phyloP scores from a whole-genome alignment of 2,888 invertebrate species.

The Atethmia centrago region DNA sequence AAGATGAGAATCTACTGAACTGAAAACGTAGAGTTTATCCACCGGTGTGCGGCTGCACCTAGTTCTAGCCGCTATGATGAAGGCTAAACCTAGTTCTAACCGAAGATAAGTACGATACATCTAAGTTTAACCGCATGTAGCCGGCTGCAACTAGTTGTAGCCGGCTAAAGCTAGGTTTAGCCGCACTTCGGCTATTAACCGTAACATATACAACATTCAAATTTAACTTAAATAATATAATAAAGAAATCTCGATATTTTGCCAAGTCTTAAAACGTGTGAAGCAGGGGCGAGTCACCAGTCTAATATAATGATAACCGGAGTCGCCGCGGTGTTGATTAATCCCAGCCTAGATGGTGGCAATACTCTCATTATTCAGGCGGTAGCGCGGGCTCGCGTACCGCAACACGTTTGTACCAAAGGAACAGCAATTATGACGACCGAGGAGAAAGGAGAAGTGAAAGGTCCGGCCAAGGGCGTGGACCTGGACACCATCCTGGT shows the following conservation, averaged over 20 bases:
- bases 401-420: background rate
- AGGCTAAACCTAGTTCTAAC: too few relatives aligned
- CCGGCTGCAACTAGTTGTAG: too few relatives aligned
- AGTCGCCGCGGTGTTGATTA: slow-evolving; percentile 25
- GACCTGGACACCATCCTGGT: slow-evolving; percentile 83
- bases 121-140: too few relatives aligned
- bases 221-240: too few relatives aligned
- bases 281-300: background rate
- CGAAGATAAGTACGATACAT: too few relatives aligned
- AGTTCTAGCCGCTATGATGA: too few relatives aligned
- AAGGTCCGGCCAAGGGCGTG: slow-evolving; percentile 56
- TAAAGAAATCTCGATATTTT: background rate
- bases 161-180: too few relatives aligned
- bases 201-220: too few relatives aligned
- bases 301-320: slow-evolving; percentile 10
- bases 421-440: slow-evolving; percentile 65
- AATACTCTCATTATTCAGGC: slow-evolving; percentile 19
- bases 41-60: too few relatives aligned
- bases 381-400: slow-evolving; percentile 34
- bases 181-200: too few relatives aligned
- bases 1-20: too few relatives aligned
- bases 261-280: background rate
- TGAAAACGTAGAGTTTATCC: too few relatives aligned
- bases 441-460: slow-evolving; percentile 70
- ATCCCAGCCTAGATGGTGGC: background rate